These are phyloP conservation scores for Eilema griseolum DNA, from an alignment of 2,888 invertebrate genomes.

Conservation along the genomic window DNA sequence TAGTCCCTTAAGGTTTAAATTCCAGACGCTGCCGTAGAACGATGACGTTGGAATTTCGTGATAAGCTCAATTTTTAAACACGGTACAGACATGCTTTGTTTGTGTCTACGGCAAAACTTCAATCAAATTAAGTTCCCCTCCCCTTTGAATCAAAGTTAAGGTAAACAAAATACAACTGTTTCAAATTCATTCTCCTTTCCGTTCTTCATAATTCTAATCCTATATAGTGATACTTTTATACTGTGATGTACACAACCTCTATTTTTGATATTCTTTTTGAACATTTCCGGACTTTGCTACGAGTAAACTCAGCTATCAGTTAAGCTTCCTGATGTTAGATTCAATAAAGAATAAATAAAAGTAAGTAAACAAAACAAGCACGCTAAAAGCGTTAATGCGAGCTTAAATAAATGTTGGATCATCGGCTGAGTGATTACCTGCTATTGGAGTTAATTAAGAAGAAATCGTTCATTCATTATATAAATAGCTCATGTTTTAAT, in stretches of 20 bases:
- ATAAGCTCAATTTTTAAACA: slow-evolving; percentile 51
- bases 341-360: not conserved
- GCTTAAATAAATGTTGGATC: slow-evolving; percentile 7
- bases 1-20: slow-evolving; percentile 40
- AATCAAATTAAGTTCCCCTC: not conserved
- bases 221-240: not conserved
- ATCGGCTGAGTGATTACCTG: slow-evolving; percentile 29
- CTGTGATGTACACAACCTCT: not conserved
- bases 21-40: slow-evolving; percentile 38
- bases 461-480: slow-evolving; percentile 31
- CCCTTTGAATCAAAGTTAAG: not conserved
- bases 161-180: not conserved
- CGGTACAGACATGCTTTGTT: slow-evolving; percentile 58
- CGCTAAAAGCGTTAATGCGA: slow-evolving; percentile 47
- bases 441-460: slow-evolving; percentile 37
- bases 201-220: not conserved
- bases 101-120: slow-evolving; percentile 23
- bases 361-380: not conserved
- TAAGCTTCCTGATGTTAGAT: not conserved
- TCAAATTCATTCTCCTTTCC: not conserved
- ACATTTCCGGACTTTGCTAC: not conserved
- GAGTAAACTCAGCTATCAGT: not conserved
- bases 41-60: slow-evolving; percentile 54
- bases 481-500: slow-evolving; percentile 37
- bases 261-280: not conserved